Conservation (phyloP, 2,888 invertebrate species). For the Geophilus truncorum region DNA sequence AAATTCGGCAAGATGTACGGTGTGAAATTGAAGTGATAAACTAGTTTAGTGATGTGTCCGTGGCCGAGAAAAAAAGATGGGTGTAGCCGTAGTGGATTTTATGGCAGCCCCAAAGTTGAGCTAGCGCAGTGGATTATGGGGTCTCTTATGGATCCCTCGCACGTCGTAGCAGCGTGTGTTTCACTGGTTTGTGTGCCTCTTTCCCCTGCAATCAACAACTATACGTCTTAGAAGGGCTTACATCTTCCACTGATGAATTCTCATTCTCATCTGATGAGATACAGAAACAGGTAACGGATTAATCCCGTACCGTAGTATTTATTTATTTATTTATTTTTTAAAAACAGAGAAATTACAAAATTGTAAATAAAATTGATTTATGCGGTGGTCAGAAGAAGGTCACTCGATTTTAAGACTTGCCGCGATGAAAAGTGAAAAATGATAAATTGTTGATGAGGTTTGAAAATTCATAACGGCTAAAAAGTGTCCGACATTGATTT, state of each 20-base stretch:
- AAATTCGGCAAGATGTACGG: background rate
- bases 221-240: conserved; percentile 14
- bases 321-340: too few relatives aligned
- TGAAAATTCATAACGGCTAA: background rate
- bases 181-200: conserved; percentile 2
- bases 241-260: background rate
- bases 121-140: conserved; percentile 19
- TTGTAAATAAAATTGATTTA: too few relatives aligned
- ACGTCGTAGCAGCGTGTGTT: background rate
- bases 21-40: background rate
- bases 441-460: background rate
- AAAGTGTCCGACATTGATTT: background rate
- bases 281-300: background rate
- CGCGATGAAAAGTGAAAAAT: too few relatives aligned
- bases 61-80: background rate
- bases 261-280: background rate
- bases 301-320: too few relatives aligned
- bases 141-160: conserved; percentile 18
- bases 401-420: too few relatives aligned
- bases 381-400: too few relatives aligned
- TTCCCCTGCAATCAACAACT: conserved; percentile 13
- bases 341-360: too few relatives aligned
- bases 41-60: background rate
- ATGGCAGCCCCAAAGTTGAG: conserved; percentile 21
- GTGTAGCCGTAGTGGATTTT: conserved; percentile 11